Evolutionary conservation across 2,113 vertebrate species (phyloP).

Genomic region (Nymphicus hollandicus): DNA sequence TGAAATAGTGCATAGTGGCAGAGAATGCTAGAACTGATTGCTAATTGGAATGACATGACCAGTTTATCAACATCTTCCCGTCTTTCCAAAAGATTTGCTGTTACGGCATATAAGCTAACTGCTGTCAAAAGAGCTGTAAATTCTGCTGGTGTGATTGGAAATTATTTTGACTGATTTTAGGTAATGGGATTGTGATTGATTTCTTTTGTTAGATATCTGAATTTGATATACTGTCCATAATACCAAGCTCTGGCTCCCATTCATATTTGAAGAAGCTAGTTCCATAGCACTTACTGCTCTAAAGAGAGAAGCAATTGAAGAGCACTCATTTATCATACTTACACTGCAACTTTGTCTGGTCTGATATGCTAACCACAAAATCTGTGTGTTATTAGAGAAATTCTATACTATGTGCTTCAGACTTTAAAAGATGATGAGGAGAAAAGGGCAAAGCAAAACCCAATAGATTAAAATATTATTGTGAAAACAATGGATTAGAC

Average conservation of each 20-base stretch:
- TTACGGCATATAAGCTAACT: neutral
- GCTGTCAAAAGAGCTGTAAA: neutral
- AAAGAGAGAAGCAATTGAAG: neutral
- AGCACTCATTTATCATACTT: neutral
- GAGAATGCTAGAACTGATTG: neutral
- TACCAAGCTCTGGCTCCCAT: neutral
- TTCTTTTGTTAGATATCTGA: neutral
- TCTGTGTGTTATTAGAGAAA: neutral
- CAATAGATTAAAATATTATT: neutral
- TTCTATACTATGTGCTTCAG: neutral
- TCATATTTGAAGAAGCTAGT: neutral
- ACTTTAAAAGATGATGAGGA: neutral
- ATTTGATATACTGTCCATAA: neutral
- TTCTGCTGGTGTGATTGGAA: neutral
- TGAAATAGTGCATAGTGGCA: neutral
- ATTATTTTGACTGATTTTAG: neutral
- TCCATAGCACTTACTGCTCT: neutral
- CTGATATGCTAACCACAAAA: neutral
- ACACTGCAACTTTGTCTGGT: neutral
- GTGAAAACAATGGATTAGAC: neutral
- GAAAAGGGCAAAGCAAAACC: neutral
- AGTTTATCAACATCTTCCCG: neutral
- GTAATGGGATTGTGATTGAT: neutral
- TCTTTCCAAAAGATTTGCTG: neutral
- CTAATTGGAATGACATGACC: neutral